Evolutionary conservation across 1,140 invertebrate genomes (phyloP).

Genomic region (Monochamus saltuarius): DNA sequence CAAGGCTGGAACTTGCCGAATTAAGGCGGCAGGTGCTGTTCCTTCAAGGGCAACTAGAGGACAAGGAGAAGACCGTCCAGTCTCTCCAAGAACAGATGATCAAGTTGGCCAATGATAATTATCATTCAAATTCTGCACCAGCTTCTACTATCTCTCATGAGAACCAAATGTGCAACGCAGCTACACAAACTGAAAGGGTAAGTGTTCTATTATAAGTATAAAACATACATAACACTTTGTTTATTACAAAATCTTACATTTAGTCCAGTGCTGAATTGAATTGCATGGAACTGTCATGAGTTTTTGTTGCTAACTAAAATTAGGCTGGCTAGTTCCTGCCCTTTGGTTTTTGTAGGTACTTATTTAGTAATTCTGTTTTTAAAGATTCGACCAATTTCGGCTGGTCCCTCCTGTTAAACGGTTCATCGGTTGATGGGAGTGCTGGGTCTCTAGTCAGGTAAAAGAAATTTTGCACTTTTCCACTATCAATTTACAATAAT

Average conservation of each 20-base stretch:
- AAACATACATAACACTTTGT: no score
- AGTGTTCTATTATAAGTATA: slow-evolving; percentile 2
- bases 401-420: slow-evolving; percentile 59
- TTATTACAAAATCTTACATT: no score
- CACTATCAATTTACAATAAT: no score
- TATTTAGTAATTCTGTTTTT: slow-evolving; percentile 25
- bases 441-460: slow-evolving; percentile 61
- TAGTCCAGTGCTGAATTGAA: no score
- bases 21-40: slow-evolving; percentile 75
- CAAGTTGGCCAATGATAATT: slow-evolving; percentile 52
- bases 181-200: slow-evolving; percentile 74
- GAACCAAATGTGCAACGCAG: slow-evolving; percentile 60
- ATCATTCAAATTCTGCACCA: slow-evolving; percentile 40
- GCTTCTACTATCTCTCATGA: slow-evolving; percentile 43
- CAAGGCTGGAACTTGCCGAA: slow-evolving; percentile 69
- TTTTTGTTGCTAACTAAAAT: no score
- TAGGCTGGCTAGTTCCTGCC: not conserved
- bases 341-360: slow-evolving; percentile 18
- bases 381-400: slow-evolving; percentile 65
- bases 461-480: slow-evolving; percentile 20
- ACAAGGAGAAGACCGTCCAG: slow-evolving; percentile 69
- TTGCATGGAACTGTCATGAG: no score
- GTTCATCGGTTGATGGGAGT: slow-evolving; percentile 54
- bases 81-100: slow-evolving; percentile 66
- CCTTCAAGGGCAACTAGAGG: slow-evolving; percentile 74